phyloP scores from a whole-genome alignment of 2,113 vertebrate species.

The Amblyornis subalaris region DNA sequence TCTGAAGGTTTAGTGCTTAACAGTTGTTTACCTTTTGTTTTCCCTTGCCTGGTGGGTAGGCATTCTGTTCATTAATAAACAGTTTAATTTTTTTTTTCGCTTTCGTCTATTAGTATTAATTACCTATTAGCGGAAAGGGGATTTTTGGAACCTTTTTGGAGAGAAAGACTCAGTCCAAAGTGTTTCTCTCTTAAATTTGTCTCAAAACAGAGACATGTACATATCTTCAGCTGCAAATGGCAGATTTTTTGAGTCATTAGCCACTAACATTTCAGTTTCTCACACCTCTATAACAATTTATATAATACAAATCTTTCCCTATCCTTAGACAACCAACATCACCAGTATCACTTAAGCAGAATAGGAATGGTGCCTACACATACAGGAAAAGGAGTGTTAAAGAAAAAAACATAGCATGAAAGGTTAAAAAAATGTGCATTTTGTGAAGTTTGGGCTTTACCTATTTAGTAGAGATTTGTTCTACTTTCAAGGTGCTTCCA shows the following conservation, averaged over 20 bases:
- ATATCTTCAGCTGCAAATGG: neutral
- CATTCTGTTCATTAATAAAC: too few relatives aligned
- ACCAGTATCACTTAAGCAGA: neutral
- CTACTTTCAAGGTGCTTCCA: neutral
- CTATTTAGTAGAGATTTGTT: neutral
- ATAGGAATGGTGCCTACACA: neutral
- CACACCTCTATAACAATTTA: rapidly evolving
- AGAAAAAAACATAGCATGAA: neutral
- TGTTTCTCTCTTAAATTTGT: too few relatives aligned
- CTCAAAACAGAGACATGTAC: too few relatives aligned
- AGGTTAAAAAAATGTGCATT: neutral
- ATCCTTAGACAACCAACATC: neutral
- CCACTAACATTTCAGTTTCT: neutral
- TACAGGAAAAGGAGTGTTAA: neutral
- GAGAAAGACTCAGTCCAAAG: too few relatives aligned
- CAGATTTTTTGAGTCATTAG: neutral
- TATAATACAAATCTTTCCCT: neutral
- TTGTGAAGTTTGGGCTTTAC: neutral
- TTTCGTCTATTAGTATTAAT: too few relatives aligned
- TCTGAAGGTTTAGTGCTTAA: too few relatives aligned
- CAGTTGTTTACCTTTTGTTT: too few relatives aligned
- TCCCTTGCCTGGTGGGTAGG: too few relatives aligned
- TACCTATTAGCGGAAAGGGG: too few relatives aligned
- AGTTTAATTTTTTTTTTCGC: too few relatives aligned
- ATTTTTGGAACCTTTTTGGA: too few relatives aligned